phyloP scores from a whole-genome alignment of 2,888 invertebrate genomes.

The Crossocerus cetratus region DNA sequence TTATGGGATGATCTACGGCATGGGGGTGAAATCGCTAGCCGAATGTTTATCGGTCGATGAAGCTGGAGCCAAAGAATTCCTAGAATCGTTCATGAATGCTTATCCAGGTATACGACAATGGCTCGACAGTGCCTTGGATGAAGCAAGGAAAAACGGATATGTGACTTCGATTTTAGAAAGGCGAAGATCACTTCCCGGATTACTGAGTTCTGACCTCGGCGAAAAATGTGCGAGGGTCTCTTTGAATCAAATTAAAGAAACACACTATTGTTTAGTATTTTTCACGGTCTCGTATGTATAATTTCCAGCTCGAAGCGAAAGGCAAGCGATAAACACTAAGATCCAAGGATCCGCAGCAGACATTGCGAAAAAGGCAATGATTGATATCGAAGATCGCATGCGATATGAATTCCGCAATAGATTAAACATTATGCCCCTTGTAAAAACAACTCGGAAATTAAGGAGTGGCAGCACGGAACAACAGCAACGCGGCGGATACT shows the following conservation, averaged over 20 bases:
- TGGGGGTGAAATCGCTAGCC: slow-evolving; percentile 90
- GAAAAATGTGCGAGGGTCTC: slow-evolving; percentile 80
- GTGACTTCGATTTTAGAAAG: slow-evolving; percentile 91
- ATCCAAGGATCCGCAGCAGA: slow-evolving; percentile 99
- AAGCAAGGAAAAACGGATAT: slow-evolving; percentile 85
- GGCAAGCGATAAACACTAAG: slow-evolving; percentile 97
- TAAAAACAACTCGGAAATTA: slow-evolving; percentile 57
- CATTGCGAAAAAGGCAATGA: slow-evolving; percentile 94
- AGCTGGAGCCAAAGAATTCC: slow-evolving; percentile 87
- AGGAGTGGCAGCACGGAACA: slow-evolving; percentile 59
- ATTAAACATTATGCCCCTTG: slow-evolving; percentile 59
- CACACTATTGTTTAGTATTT: background rate
- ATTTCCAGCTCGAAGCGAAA: slow-evolving; percentile 83
- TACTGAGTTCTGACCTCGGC: slow-evolving; percentile 81
- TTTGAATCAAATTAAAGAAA: background rate
- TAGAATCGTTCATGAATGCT: slow-evolving; percentile 87
- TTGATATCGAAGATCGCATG: slow-evolving; percentile 83
- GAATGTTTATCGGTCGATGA: slow-evolving; percentile 88
- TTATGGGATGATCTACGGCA: slow-evolving; percentile 98
- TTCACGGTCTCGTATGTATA: background rate
- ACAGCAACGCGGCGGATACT: slow-evolving; percentile 78
- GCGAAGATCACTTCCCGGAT: slow-evolving; percentile 86
- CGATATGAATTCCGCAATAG: slow-evolving; percentile 75
- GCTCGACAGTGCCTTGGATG: slow-evolving; percentile 80
- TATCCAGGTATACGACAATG: slow-evolving; percentile 86